Evolutionary conservation across 2,797 vertebrate species (phyloP), one percentile per base, ranked within the genome.

Genomic region (Pygocentrus nattereri): DNA sequence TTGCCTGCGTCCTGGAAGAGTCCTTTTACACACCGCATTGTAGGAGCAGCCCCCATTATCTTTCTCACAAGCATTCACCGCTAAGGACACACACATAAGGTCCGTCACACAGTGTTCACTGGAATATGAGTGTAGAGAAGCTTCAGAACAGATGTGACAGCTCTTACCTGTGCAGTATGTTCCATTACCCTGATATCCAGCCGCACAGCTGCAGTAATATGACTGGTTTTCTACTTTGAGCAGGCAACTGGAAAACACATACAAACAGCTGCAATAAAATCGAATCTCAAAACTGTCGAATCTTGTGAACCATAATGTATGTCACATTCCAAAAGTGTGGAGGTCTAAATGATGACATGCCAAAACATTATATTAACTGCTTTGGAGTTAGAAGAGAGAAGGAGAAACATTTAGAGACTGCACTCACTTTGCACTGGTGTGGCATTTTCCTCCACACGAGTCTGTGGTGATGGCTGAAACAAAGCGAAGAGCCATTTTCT

Each of bases 401-500:
- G 21, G 64, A 41, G n/a, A n/a, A n/a, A n/a, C n/a, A 23, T 10
- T 23, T 38, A 44, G 41, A 87, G 25, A 47, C 15, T 62, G 78
- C 82, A 94, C 97, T 58, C 89, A 99, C 98, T 98, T 99, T 34
- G 97, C 97, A 0, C 97, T 99, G 81, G 93, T 96, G 87, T 99
- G 97, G 88, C 97, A 99, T 0, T 84, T 95, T 11, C 91, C 18
- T 0, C 94, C 94, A 21, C 98, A 99, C 0, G 87, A 58, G 0
- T 97, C 96, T 0, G 94, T 92, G 18, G 91, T 93, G 34, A 96
- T 95, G 80, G 92, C 98, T 99, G 94, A 64, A 93, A 93, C 54
- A 81, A 0, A 84, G 71, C 56, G 71, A 23, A 75, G 3, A 85
- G 12, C 13, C 41, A 64, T 5, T 31, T 18, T 75, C 84, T 13